Base-by-base conservation (phyloP, 2,113 vertebrate genomes). In the Polypterus bichir region DNA sequence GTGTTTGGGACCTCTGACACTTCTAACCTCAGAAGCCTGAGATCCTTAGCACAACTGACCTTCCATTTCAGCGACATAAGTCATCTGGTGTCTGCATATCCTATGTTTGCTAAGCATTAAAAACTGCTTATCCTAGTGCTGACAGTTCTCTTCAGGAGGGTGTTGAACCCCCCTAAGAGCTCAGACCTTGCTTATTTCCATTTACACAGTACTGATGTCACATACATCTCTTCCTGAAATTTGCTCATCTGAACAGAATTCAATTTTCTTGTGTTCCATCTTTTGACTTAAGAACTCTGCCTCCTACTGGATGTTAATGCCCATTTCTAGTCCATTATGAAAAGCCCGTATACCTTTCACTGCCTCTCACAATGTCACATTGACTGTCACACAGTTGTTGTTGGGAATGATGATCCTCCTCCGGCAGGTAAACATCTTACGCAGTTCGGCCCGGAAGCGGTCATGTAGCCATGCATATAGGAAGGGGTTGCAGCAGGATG, bases 391-490 rank as follows among this genome's bases (percentile, higher is more conserved):
- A 0, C 87, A 88, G 66, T 84, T 85, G 68, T 84, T 88, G 54
- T 81, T 59, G 0, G 86, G 83, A 56, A 88, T 77, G 11, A 85
- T 80, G 3, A 83, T 86, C 6, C 49, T 6, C 9, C 49, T 51
- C 49, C 49, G 49, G 6, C 80, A 88, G 2, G 81, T 66, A 66
- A 92, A 86, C 76, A 91, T 90, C 71, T 86, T 91, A 11, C 83
- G 76, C 4, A 92, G 75, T 73, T 87, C 83, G 0, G 83, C 81
- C 0, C 88, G 82, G 70, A 92, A 92, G 59, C 90, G 88, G 71
- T 89, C 86, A 0, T 92, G 91, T 52, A 92, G 76, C 91, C 91
- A 91, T 51, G 89, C 91, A 0, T 92, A 92, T 59, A 92, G 81
- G 77, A 92, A 92, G 0, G 90, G 91, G 71, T 92, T 92, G 61